These are phyloP conservation scores for Agriopis leucophaearia DNA, from an alignment of 2,888 invertebrate genomes.

Conservation along the genomic window DNA sequence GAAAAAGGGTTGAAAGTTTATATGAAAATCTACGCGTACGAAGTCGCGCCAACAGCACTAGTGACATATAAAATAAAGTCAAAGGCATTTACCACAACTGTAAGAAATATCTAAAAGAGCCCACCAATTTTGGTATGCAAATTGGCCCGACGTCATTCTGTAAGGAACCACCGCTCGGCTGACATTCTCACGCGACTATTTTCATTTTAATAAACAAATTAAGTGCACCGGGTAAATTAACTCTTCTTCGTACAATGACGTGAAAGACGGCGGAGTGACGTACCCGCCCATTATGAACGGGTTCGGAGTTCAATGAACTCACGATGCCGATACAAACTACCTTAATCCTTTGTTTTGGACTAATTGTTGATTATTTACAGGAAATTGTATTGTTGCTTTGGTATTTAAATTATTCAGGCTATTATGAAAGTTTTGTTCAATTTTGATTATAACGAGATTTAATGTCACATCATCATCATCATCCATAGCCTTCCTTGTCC, in stretches of 20 bases:
- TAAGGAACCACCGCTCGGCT: constrained; percentile 39
- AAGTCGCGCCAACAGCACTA: too few relatives aligned
- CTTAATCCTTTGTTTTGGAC: constrained; percentile 30
- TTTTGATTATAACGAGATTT: too few relatives aligned
- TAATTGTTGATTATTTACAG: constrained; percentile 17
- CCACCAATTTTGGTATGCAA: constrained; percentile 33
- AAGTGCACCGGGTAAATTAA: constrained; percentile 77
- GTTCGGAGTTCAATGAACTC: constrained; percentile 64
- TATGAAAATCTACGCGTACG: too few relatives aligned
- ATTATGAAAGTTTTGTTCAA: too few relatives aligned
- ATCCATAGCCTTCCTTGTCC: too few relatives aligned
- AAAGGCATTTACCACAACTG: constrained; percentile 1
- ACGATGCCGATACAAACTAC: constrained; percentile 36
- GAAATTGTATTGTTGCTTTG: neutral
- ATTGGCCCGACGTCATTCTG: constrained; percentile 28
- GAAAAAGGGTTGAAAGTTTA: too few relatives aligned
- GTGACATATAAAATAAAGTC: too few relatives aligned
- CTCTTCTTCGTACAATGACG: constrained; percentile 71
- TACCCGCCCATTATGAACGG: constrained; percentile 68
- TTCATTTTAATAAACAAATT: constrained; percentile 70
- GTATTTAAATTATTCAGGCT: too few relatives aligned
- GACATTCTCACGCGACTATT: constrained; percentile 44
- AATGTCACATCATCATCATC: too few relatives aligned
- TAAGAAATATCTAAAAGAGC: constrained; percentile 27
- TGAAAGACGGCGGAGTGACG: constrained; percentile 74